phyloP scores from a whole-genome alignment of 2,888 invertebrate genomes.

The Tenthredo amoena region DNA sequence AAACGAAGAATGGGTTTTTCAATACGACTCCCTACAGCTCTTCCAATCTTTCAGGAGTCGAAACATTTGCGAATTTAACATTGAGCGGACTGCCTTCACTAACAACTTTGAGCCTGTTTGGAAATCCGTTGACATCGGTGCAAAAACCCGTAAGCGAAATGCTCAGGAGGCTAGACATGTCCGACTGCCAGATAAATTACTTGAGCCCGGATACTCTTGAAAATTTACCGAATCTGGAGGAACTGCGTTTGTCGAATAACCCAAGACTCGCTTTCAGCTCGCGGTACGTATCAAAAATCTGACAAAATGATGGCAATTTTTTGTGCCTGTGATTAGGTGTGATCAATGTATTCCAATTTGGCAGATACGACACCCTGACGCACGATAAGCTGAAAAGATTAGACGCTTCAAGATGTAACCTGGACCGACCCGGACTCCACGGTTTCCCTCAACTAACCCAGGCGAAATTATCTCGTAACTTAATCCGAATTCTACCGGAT shows the following conservation, averaged over 20 bases:
- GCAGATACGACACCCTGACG: conserved; percentile 66
- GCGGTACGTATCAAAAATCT: conserved; percentile 63
- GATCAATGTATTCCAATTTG: conserved; percentile 51
- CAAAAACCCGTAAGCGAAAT: conserved; percentile 66
- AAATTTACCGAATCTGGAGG: conserved; percentile 69
- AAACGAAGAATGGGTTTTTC: not conserved
- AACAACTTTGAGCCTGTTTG: conserved; percentile 84
- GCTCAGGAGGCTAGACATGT: conserved; percentile 71
- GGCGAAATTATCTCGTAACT: conserved; percentile 83
- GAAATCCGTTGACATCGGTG: conserved; percentile 79
- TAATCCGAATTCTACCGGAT: conserved; percentile 81
- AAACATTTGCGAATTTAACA: conserved; percentile 83
- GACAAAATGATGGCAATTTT: not conserved
- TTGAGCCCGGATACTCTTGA: conserved; percentile 68
- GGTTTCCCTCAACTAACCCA: conserved; percentile 83
- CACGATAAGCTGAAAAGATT: conserved; percentile 69
- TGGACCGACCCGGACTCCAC: conserved; percentile 79
- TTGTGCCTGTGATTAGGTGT: not conserved
- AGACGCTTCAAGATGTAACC: conserved; percentile 71
- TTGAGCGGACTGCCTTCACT: conserved; percentile 83
- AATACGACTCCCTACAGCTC: too few species aligned
- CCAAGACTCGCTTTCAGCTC: conserved; percentile 70
- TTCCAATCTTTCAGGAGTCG: conserved; percentile 73
- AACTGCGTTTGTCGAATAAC: conserved; percentile 71
- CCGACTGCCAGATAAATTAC: conserved; percentile 71